Evolutionary conservation across 2,797 vertebrate genomes (phyloP).

Genomic region (Neostethus bicornis): DNA sequence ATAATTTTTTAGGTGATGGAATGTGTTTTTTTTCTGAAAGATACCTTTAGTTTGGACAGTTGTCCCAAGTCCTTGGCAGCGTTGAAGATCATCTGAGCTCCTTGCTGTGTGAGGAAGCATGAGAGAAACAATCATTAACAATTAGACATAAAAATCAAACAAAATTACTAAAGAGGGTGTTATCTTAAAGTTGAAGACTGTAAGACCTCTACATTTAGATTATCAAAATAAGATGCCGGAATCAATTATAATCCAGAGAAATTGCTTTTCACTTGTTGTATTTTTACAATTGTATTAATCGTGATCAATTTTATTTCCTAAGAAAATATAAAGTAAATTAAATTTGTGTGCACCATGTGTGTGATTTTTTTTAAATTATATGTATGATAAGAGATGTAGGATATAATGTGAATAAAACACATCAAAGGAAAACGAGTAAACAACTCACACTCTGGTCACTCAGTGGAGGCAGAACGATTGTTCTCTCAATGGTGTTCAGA

Average conservation of each 20-base stretch:
- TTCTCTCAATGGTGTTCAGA: constrained; percentile 93
- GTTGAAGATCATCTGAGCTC: constrained; percentile 97
- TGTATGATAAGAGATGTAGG: not conserved
- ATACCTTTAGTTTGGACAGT: constrained; percentile 97
- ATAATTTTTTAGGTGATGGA: not conserved
- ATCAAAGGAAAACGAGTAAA: constrained; percentile 18
- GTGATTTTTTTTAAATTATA: too few species aligned
- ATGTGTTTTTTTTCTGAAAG: not conserved
- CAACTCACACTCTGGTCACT: constrained; percentile 92
- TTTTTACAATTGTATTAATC: too few species aligned
- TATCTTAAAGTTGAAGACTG: too few species aligned
- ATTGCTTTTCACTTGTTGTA: too few species aligned
- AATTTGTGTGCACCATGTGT: too few species aligned
- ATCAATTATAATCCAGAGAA: too few species aligned
- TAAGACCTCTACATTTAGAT: too few species aligned
- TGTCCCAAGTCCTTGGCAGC: constrained; percentile 98
- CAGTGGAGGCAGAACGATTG: constrained; percentile 93
- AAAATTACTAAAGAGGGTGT: too few species aligned
- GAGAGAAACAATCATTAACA: not conserved
- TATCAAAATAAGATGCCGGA: too few species aligned
- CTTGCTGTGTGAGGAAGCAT: constrained; percentile 78
- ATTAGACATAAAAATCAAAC: not conserved
- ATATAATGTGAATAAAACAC: constrained; percentile 16
- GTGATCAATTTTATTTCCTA: too few species aligned
- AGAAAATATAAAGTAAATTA: too few species aligned